Evolutionary conservation across 2,888 invertebrate genomes (phyloP).

Genomic region (Leuctra nigra): DNA sequence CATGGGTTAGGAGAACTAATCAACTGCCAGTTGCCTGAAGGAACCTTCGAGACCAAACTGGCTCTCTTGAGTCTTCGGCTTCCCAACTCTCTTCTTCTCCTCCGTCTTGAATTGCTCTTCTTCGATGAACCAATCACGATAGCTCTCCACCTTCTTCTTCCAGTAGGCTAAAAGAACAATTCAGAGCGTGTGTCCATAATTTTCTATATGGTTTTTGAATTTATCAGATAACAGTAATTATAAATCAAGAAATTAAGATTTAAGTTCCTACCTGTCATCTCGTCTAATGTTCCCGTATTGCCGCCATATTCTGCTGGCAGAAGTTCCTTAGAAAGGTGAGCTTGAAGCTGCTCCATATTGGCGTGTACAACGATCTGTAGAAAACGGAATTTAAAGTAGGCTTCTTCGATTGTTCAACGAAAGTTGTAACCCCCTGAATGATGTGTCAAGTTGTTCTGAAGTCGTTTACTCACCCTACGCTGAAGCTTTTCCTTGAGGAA

Average conservation of each 20-base stretch:
- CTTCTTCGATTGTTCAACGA: too few species aligned
- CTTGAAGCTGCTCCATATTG: slow-evolving; percentile 48
- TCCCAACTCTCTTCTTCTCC: slow-evolving; percentile 47
- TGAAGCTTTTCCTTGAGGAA: slow-evolving; percentile 56
- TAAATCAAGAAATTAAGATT: too few species aligned
- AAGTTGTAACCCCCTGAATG: too few species aligned
- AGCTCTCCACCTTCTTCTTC: slow-evolving; percentile 46
- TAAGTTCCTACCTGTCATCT: slow-evolving; percentile 46
- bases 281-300: slow-evolving; percentile 46
- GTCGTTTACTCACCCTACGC: slow-evolving; percentile 52
- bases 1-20: slow-evolving; percentile 39
- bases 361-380: too few species aligned
- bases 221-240: too few species aligned
- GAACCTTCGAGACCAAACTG: slow-evolving; percentile 50
- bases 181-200: too few species aligned
- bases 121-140: slow-evolving; percentile 47
- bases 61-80: slow-evolving; percentile 46
- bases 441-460: too few species aligned
- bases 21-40: slow-evolving; percentile 46
- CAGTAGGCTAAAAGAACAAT: slow-evolving; percentile 35
- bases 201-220: neutral
- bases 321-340: slow-evolving; percentile 49
- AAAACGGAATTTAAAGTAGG: too few species aligned
- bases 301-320: slow-evolving; percentile 63
- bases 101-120: slow-evolving; percentile 44